Evolutionary conservation across 2,797 vertebrate species (phyloP), one percentile per base, ranked within the genome.

Genomic region (Smutsia temminckii): DNA sequence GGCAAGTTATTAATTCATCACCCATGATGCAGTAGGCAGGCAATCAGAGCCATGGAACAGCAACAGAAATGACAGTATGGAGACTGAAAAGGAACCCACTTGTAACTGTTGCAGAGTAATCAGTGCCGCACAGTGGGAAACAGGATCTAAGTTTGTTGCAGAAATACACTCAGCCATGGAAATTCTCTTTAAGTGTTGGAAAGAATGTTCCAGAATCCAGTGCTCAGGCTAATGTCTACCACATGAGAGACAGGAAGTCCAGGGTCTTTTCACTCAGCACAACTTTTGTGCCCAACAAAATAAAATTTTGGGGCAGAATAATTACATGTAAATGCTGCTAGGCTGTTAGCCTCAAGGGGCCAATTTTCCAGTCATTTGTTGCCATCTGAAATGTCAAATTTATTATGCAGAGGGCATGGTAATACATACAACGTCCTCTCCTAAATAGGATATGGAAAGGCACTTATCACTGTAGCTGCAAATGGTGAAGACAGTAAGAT

Each of bases 321-420:
- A 98, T 98, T 98, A 94, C 96, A 96, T 97, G 96, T 97, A 98
- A 98, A 98, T 96, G 97, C 85, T 98, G 93, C 96, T 97, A 87
- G 95, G 93, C 93, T 98, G 69, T 97, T 98, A 98, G 92, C 98
- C 97, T 97, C 98, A 81, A 98, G 97, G 95, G 98, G 89, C 95
- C 97, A 98, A 98, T 98, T 98, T 98, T 97, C 93, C 96, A 97
- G 95, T 95, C 98, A 95, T 97, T 98, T 98, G 97, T 97, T 98
- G 97, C 93, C 95, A 97, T 97, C 97, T 96, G 95, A 98, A 98
- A 98, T 97, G 97, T 98, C 97, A 97, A 89, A 98, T 97, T 98
- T 96, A 96, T 97, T 94, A 95, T 12, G 49, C 80, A 94, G 79
- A 96, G 92, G 89, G 42, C 78, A 96, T 55, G 27, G 83, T 86